These are phyloP conservation scores for Neogale vison DNA, from an alignment of 2,113 vertebrate species.

Conservation along the genomic window DNA sequence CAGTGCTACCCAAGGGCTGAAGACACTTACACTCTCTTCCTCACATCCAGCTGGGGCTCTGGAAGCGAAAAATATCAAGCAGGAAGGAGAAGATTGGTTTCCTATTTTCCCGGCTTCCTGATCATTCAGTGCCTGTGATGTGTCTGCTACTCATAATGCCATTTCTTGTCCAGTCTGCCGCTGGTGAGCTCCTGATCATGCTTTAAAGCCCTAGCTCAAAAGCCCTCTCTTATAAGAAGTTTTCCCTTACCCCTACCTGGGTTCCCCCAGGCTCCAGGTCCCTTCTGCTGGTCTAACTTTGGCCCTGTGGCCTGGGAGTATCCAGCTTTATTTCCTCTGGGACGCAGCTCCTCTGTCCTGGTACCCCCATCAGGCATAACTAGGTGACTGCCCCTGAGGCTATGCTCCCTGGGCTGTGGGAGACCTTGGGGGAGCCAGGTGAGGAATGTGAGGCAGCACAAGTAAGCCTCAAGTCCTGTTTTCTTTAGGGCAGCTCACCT, in stretches of 20 bases:
- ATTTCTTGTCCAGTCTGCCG: not conserved
- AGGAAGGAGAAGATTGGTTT: not conserved
- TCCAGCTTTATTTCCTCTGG: not conserved
- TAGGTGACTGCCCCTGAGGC: not conserved
- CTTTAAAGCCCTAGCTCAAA: not conserved
- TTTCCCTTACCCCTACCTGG: not conserved
- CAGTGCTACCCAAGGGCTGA: not conserved
- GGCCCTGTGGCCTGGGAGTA: not conserved
- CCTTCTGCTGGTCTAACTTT: not conserved
- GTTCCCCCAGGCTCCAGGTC: not conserved
- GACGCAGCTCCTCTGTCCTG: not conserved
- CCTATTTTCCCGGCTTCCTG: not conserved
- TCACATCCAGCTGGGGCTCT: slow-evolving; percentile 8
- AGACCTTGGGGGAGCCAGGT: not conserved
- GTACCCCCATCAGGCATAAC: not conserved
- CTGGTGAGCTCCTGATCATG: not conserved
- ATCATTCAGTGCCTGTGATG: not conserved
- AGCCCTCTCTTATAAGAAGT: not conserved
- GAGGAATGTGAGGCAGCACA: no score
- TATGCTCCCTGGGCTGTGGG: not conserved
- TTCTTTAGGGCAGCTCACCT: slow-evolving; percentile 48
- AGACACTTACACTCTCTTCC: slow-evolving; percentile 69
- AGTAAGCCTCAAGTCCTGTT: not conserved
- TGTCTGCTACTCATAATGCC: not conserved
- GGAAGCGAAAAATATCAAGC: not conserved